Percentiles rank a stretch among this genome's conserved stretches.
phyloP scores from a whole-genome alignment of 2,888 invertebrate genomes.

The Cheilosia vulpina region DNA sequence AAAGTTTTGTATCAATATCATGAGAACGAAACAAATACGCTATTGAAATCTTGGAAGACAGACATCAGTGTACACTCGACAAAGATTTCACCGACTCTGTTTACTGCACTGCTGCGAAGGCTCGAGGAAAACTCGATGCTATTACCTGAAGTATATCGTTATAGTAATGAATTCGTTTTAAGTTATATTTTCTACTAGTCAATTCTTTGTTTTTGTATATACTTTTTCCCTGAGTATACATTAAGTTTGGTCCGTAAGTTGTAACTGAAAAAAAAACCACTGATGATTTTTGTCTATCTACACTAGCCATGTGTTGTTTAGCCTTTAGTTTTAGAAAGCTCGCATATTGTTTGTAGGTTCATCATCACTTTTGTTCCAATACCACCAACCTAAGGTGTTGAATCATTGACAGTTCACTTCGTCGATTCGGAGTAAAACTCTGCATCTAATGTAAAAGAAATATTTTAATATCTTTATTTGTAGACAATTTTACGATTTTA shows the following conservation, averaged over 20 bases:
- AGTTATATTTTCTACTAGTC: slow-evolving; percentile 80
- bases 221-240: not conserved
- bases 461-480: no score
- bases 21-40: slow-evolving; percentile 47
- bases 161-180: slow-evolving; percentile 78
- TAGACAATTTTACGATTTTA: no score
- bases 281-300: not conserved
- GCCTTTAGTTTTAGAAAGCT: no score
- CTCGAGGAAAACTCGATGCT: slow-evolving; percentile 78
- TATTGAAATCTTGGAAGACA: slow-evolving; percentile 76
- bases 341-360: no score
- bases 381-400: no score
- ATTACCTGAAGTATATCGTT: slow-evolving; percentile 79
- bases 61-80: slow-evolving; percentile 78
- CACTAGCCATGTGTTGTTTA: not conserved
- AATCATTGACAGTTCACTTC: no score
- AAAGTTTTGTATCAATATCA: slow-evolving; percentile 77
- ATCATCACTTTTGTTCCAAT: no score
- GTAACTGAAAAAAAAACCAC: not conserved
- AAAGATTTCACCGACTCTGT: slow-evolving; percentile 80
- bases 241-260: not conserved
- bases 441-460: no score
- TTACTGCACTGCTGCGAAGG: slow-evolving; percentile 76
- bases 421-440: no score
- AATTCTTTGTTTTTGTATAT: slow-evolving; percentile 12